These are phyloP conservation scores for Cheirogaleus major DNA, from an alignment of 2,797 vertebrate genomes.

Conservation along the genomic window DNA sequence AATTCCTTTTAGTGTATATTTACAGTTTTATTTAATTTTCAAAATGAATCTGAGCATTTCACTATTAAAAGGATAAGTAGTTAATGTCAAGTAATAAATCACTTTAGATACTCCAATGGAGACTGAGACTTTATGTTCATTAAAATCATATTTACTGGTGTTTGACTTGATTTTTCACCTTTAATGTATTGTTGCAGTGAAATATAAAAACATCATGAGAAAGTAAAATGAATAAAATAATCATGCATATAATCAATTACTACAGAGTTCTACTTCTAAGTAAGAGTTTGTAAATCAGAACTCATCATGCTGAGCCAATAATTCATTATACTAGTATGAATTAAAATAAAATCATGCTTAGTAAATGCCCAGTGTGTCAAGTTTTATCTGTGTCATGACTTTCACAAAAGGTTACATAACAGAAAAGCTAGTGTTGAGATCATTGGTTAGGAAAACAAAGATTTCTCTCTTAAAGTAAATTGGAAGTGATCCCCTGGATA, in stretches of 20 bases:
- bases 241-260: not conserved
- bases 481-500: not conserved
- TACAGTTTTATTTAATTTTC: conserved; percentile 13
- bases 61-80: not conserved
- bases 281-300: not conserved
- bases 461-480: not conserved
- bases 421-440: not conserved
- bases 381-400: not conserved
- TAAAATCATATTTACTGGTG: not conserved
- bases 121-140: not conserved
- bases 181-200: not conserved
- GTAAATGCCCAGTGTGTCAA: not conserved
- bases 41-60: not conserved
- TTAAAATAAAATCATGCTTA: not conserved
- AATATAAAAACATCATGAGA: not conserved
- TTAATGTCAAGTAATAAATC: not conserved
- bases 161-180: not conserved
- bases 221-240: conserved; percentile 6
- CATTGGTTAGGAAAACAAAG: not conserved
- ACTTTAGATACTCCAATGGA: not conserved
- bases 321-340: not conserved
- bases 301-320: not conserved
- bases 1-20: not conserved
- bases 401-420: not conserved
- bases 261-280: not conserved